Evolutionary conservation across 1,140 invertebrate genomes (phyloP), one percentile per base, ranked within the genome.

Genomic region (Pogonomyrmex barbatus): DNA sequence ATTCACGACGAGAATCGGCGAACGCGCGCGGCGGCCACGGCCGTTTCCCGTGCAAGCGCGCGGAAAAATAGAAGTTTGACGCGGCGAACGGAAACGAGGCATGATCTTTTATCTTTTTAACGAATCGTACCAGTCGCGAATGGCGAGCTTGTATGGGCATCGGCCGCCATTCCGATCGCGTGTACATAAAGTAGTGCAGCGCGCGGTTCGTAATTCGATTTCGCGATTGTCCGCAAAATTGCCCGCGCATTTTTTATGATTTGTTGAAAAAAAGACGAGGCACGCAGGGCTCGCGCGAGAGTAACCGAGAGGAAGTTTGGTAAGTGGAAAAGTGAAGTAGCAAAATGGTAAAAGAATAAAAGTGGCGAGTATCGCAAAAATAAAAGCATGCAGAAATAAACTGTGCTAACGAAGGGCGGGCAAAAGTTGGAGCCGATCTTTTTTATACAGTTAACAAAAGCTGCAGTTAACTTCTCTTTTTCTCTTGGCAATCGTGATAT

Each of bases 181-280:
- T 81, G 45, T 85, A 63, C 42, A 87, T 83, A 78, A 89, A 89
- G 79, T 47, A 45, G 79, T 47, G 36, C 76, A 30, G 47, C 50
- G 68, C 78, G 24, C 36, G 39, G 12, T 24, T 24, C 33, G 77
- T 83, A 87, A 89, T 85, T 83, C 77, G 87, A 86, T 89, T 79
- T 79, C 47, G 47, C 78, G 75, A 78, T 90, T 79, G 67, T 71
- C 63, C 77, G 63, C 79, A 60, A 89, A 90, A 90, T 89, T 87
- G 67, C 12, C 30, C 39, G 47, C 30, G 47, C 67, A 73, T 87
- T 89, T 89, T 84, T 87, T 50, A 84, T 68, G 88, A 89, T 89
- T 89, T 50, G 78, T 50, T 47, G 65, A 62, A 83, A 77, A 86
- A 30, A 50, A 42, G n/a, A 52, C 42, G 2, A 33, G 50, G n/a